Evolutionary conservation across 2,888 invertebrate genomes (phyloP), one percentile per base, ranked within the genome.

Genomic region (Tetragnatha montana): DNA sequence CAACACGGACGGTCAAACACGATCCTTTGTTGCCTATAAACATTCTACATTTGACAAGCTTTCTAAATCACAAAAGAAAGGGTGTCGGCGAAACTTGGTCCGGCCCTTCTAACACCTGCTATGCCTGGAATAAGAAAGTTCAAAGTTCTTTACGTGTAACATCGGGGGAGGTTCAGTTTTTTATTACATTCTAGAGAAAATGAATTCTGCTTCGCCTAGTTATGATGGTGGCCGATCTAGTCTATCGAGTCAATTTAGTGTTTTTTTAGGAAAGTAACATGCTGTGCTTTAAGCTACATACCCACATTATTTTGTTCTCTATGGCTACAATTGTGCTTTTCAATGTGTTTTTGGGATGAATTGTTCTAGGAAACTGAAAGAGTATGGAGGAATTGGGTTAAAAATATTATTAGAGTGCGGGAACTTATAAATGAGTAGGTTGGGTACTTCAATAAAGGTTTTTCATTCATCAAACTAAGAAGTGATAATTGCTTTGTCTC

Each of bases 171-270:
- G 14, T 78, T 51, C 14, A 78, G 51, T 78, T 78, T 78, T 10
- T 19, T 35, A 35, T 22, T 22, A 21, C 19, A 60, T 21, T 51
- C 14, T n/a, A 60, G 51, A 21, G 78, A 60, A 78, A 78, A 51
- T 78, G 78, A 78, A 50, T 78, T 76, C 60, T 60, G 60, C 17
- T 76, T 78, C 6, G 21, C 8, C 19, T 21, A 78, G 7, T 78
- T 78, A 60, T 60, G 51, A 78, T 78, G 50, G 60, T 51, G 0
- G 19, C 21, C 35, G 35, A 35, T 35, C 35, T 35, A 51, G 60
- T 22, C 78, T 51, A 19, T 21, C 22, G 12, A 78, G 21, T 17
- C 14, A 21, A 17, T 49, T 7, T 47, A 49, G 7, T 8, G n/a
- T 35, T 6, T 17, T 14, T 17, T 17, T 60, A 60, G 60, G 17